Percentiles rank a stretch among this genome's conserved stretches.
phyloP scores from a whole-genome alignment of 2,113 vertebrate species.

The Saguinus midas region DNA sequence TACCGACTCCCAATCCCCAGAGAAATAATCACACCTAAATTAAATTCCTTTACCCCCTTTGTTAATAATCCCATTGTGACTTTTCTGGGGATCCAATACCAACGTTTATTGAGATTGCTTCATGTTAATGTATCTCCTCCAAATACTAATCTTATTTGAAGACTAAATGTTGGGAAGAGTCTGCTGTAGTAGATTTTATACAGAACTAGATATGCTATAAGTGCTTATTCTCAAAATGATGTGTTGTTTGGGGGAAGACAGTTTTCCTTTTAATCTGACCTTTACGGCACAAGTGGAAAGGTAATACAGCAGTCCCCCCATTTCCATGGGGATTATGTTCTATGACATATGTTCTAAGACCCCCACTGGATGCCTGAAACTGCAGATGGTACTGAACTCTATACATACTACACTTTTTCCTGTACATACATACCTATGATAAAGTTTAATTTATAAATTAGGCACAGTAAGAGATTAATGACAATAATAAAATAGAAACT shows the following conservation, averaged over 20 bases:
- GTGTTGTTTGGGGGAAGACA: not conserved
- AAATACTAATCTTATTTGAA: not conserved
- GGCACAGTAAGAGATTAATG: not conserved
- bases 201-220: not conserved
- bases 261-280: not conserved
- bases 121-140: not conserved
- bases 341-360: not conserved
- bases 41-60: not conserved
- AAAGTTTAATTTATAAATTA: not conserved
- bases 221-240: not conserved
- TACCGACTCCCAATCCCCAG: not conserved
- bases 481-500: not conserved
- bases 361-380: not conserved
- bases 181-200: not conserved
- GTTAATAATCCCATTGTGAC: conserved; percentile 27
- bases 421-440: not conserved
- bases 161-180: not conserved
- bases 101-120: not conserved
- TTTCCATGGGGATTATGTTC: not conserved
- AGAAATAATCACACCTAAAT: not conserved
- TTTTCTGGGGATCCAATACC: not conserved
- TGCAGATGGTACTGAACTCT: not conserved
- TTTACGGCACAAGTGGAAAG: not conserved
- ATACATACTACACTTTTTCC: not conserved
- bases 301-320: not conserved